Percentiles rank a stretch among this genome's conserved stretches.
These are phyloP conservation scores for Halichoeres trimaculatus DNA, from an alignment of 2,113 vertebrate genomes.

Conservation along the genomic window DNA sequence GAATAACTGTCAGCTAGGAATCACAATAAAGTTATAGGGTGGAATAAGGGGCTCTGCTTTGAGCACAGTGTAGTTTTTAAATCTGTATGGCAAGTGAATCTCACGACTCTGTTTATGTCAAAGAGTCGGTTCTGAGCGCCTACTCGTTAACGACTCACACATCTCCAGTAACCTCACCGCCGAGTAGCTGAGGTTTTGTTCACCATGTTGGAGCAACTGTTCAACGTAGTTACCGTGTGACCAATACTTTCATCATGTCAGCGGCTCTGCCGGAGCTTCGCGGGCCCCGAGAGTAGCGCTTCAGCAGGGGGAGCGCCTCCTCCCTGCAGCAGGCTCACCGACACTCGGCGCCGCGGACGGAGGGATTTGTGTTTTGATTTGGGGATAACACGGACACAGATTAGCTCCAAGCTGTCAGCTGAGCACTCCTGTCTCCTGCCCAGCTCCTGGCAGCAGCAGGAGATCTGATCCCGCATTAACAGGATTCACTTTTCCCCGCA, in stretches of 20 bases:
- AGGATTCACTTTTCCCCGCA: conserved; percentile 43
- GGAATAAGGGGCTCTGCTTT: too few relatives aligned
- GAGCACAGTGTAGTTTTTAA: too few relatives aligned
- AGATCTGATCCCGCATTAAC: conserved; percentile 44
- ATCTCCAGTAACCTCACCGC: conserved; percentile 35
- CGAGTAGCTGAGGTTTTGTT: conserved; percentile 39
- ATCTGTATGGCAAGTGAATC: too few relatives aligned
- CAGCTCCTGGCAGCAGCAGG: conserved; percentile 56
- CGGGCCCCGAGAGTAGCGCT: conserved; percentile 39
- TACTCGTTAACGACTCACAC: neutral
- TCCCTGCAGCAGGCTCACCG: neutral
- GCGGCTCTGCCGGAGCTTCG: conserved; percentile 46
- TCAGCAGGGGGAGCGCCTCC: conserved; percentile 11
- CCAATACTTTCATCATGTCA: conserved; percentile 36
- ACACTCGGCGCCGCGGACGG: neutral
- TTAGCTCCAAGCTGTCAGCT: conserved; percentile 46
- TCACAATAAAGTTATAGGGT: too few relatives aligned
- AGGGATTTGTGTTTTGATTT: conserved; percentile 48
- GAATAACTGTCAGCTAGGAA: too few relatives aligned
- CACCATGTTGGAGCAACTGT: conserved; percentile 78
- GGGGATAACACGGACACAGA: conserved; percentile 34
- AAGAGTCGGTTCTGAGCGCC: neutral
- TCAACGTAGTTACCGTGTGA: conserved; percentile 13
- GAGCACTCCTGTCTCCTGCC: conserved; percentile 43
- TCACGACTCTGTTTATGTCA: neutral